Evolutionary conservation across 2,888 invertebrate species (phyloP).

Genomic region (Prenolepis imparis): DNA sequence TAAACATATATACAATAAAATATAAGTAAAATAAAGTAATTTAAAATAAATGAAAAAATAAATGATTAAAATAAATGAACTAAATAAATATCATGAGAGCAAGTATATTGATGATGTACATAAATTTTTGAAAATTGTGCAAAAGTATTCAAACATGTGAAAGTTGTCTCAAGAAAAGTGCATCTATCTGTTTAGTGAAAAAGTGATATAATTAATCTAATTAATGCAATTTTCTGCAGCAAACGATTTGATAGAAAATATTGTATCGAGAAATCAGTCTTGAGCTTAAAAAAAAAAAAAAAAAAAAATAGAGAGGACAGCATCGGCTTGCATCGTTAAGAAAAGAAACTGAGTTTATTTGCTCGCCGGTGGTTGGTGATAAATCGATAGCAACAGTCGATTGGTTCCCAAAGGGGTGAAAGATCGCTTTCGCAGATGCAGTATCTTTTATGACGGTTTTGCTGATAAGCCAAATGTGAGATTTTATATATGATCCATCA

Average conservation of each 20-base stretch:
- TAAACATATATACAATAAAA: neutral
- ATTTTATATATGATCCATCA: neutral
- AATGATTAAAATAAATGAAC: neutral
- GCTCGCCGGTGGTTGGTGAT: neutral
- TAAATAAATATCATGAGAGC: neutral
- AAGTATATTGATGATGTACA: neutral
- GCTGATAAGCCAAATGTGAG: neutral
- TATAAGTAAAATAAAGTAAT: constrained; percentile 1
- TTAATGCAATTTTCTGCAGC: constrained; percentile 15
- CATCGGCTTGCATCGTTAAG: constrained; percentile 44
- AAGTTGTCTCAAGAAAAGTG: neutral
- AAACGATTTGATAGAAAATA: constrained; percentile 4
- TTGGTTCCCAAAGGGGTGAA: neutral
- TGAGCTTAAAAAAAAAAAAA: neutral
- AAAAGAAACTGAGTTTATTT: constrained; percentile 22
- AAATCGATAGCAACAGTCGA: constrained; percentile 5
- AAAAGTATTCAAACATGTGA: neutral
- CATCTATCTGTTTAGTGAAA: neutral
- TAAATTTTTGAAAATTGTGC: constrained; percentile 4
- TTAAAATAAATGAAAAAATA: constrained; percentile 8
- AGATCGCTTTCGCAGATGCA: neutral
- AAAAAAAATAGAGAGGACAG: constrained; percentile 20
- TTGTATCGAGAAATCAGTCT: neutral
- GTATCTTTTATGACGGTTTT: constrained; percentile 14
- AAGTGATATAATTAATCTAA: constrained; percentile 10